Evolutionary conservation across 2,797 vertebrate species (phyloP).

Genomic region (Lepilemur ruficaudatus): DNA sequence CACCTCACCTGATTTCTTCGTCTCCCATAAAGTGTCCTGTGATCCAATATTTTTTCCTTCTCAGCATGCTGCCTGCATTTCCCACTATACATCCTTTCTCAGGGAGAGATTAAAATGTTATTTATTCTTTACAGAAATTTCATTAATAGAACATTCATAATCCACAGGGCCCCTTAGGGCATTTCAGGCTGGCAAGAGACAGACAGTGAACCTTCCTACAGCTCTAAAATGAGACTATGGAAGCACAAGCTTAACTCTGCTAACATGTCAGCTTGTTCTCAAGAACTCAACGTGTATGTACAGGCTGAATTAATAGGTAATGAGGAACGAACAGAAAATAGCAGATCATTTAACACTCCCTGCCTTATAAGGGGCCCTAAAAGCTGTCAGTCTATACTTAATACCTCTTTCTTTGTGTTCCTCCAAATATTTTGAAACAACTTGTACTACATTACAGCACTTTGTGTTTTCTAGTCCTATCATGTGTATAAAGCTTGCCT

Average conservation of each 20-base stretch:
- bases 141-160: background rate
- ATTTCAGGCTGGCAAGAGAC: background rate
- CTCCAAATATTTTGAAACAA: background rate
- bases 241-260: background rate
- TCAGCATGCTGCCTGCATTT: background rate
- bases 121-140: background rate
- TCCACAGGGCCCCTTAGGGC: background rate
- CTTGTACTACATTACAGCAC: accelerated
- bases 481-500: background rate
- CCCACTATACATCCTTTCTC: background rate
- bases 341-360: background rate
- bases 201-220: background rate
- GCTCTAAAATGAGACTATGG: background rate
- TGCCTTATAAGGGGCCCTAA: too few relatives aligned
- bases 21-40: background rate
- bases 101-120: background rate
- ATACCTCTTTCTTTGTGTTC: background rate
- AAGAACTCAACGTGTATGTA: background rate
- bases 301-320: background rate
- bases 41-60: background rate
- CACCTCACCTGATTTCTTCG: background rate
- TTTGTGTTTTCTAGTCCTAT: background rate
- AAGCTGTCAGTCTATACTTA: background rate
- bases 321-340: background rate
- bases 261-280: background rate